A percentile compares a stretch with the other conserved stretches of the same genome.
Conservation (phyloP, 2,797 vertebrate species). For the Lerista edwardsae region DNA sequence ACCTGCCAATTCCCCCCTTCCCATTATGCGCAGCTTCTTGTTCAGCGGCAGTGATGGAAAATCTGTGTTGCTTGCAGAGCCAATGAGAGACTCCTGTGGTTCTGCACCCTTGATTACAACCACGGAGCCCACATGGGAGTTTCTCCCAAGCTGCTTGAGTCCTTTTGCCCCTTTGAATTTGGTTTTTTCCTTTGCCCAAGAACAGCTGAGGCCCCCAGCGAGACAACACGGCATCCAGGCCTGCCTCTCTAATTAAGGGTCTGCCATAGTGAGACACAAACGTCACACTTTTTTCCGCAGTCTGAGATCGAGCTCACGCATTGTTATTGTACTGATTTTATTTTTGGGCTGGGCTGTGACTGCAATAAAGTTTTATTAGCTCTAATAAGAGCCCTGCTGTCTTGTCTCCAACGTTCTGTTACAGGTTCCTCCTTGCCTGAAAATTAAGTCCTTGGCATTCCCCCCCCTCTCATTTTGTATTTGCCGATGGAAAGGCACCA, state of each 20-base stretch:
- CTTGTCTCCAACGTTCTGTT: too few relatives aligned
- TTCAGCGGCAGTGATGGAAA: not conserved
- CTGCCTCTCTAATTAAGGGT: not conserved
- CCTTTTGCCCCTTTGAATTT: not conserved
- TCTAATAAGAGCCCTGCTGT: not conserved
- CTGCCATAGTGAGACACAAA: not conserved
- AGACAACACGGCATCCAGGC: not conserved
- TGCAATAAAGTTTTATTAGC: too few relatives aligned
- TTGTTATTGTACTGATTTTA: too few relatives aligned
- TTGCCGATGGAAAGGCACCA: not conserved
- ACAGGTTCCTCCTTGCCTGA: not conserved
- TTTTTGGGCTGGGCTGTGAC: too few relatives aligned
- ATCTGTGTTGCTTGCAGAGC: too few relatives aligned
- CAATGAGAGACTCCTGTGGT: not conserved
- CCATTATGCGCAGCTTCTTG: too few relatives aligned
- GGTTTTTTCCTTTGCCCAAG: not conserved
- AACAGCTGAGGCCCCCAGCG: not conserved
- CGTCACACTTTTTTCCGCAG: too few relatives aligned
- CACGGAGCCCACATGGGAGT: not conserved
- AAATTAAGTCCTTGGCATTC: not conserved
- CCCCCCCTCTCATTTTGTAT: not conserved
- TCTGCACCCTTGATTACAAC: not conserved
- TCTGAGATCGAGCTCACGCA: not conserved
- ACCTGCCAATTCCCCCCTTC: too few relatives aligned
- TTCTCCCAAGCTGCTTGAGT: not conserved